phyloP scores from a whole-genome alignment of 2,888 invertebrate genomes.

The Therioaphis trifolii region DNA sequence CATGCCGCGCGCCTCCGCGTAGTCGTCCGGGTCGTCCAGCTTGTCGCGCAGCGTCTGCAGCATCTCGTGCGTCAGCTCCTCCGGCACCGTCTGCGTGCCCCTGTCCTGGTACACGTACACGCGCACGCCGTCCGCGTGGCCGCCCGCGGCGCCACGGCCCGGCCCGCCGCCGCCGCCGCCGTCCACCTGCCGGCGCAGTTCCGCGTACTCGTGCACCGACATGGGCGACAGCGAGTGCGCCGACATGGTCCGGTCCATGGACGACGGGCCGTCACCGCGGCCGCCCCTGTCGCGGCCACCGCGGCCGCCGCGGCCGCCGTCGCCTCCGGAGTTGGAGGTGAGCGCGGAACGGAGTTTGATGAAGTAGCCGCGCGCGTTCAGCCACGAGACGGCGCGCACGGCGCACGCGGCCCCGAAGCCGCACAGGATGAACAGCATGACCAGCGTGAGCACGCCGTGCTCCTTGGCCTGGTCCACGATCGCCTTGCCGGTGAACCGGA shows the following conservation, averaged over 20 bases:
- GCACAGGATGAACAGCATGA: constrained; percentile 68
- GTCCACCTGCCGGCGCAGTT: constrained; percentile 70
- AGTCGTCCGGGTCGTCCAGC: constrained; percentile 76
- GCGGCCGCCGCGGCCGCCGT: neutral
- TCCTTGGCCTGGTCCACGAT: constrained; percentile 18
- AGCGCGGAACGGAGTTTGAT: constrained; percentile 67
- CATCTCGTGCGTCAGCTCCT: constrained; percentile 80
- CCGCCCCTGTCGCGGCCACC: neutral
- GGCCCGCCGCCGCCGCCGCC: constrained; percentile 64
- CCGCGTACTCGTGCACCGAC: constrained; percentile 75
- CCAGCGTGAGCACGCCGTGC: constrained; percentile 27
- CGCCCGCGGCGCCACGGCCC: constrained; percentile 59
- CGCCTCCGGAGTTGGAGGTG: neutral
- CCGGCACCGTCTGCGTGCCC: constrained; percentile 79
- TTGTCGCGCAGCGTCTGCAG: constrained; percentile 77
- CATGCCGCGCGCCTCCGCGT: constrained; percentile 80
- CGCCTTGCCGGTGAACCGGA: neutral
- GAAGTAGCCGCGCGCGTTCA: constrained; percentile 67
- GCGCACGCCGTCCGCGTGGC: constrained; percentile 67
- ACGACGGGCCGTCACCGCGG: neutral
- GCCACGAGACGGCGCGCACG: constrained; percentile 62
- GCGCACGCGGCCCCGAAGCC: constrained; percentile 66
- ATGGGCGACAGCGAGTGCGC: constrained; percentile 74
- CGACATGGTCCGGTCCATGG: constrained; percentile 68
- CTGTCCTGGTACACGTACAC: constrained; percentile 69